A percentile compares a stretch with the other conserved stretches of the same genome.
These are phyloP conservation scores for Melopsittacus undulatus DNA, from an alignment of 2,797 vertebrate genomes.

Conservation along the genomic window DNA sequence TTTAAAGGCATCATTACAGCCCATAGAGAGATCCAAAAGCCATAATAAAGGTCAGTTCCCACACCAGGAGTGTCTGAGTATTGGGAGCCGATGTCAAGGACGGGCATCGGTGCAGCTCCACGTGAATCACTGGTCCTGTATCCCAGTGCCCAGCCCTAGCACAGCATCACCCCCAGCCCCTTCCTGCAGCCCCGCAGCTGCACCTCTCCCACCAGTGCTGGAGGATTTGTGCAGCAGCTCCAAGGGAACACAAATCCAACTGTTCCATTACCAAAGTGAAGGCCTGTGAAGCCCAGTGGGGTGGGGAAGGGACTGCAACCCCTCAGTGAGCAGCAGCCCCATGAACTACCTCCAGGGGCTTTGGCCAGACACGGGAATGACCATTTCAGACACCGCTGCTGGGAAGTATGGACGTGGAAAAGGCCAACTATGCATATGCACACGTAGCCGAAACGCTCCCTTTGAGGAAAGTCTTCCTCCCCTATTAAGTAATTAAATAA, in stretches of 20 bases:
- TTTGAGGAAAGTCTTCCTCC: constrained; percentile 31
- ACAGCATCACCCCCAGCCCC: not conserved
- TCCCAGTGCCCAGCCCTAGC: not conserved
- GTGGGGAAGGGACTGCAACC: not conserved
- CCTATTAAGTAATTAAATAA: constrained; percentile 60
- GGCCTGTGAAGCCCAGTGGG: not conserved
- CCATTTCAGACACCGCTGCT: fast-evolving
- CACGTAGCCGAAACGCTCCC: not conserved
- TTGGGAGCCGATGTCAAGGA: fast-evolving
- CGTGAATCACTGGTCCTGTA: fast-evolving
- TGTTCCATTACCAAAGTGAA: not conserved
- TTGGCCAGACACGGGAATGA: fast-evolving
- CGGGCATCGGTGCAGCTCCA: not conserved
- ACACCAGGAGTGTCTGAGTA: not conserved
- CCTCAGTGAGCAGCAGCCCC: not conserved
- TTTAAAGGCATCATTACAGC: not conserved
- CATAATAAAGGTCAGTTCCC: not conserved
- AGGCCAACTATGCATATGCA: not conserved
- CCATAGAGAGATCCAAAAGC: not conserved
- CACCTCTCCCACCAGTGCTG: not conserved
- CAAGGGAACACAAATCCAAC: not conserved
- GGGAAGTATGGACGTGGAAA: not conserved
- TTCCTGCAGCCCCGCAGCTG: not conserved
- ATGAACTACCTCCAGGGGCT: not conserved
- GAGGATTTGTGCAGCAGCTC: not conserved